These are phyloP conservation scores for Pseudoips prasinana DNA, from an alignment of 2,888 invertebrate genomes.

Conservation along the genomic window DNA sequence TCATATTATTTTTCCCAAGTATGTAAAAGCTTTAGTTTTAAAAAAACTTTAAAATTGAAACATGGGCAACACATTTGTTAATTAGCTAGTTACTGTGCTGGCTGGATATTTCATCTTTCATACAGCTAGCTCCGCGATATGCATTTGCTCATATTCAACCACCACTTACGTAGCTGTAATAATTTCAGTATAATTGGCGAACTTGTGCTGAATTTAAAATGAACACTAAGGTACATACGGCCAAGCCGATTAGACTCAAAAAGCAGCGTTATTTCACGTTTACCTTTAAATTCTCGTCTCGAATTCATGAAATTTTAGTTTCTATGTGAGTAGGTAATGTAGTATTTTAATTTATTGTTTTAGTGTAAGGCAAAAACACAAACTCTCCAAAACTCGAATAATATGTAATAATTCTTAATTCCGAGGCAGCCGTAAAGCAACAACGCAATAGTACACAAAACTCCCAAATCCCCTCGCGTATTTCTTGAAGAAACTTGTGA, in stretches of 20 bases:
- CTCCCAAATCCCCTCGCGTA: slow-evolving; percentile 37
- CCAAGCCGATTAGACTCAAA: slow-evolving; percentile 12
- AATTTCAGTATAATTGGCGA: slow-evolving; percentile 32
- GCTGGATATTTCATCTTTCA: slow-evolving; percentile 24
- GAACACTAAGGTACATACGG: slow-evolving; percentile 22
- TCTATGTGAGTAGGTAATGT: too few species aligned
- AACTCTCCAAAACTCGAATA: neutral
- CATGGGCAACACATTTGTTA: slow-evolving; percentile 21
- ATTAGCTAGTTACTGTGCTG: slow-evolving; percentile 19
- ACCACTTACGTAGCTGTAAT: slow-evolving; percentile 20
- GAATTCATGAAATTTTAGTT: too few species aligned
- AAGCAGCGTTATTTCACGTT: slow-evolving; percentile 3
- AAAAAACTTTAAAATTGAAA: slow-evolving; percentile 4
- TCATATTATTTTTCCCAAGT: too few species aligned
- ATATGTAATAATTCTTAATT: slow-evolving; percentile 19
- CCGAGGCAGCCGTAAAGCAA: slow-evolving; percentile 15
- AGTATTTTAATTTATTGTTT: neutral
- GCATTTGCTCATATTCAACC: slow-evolving; percentile 19
- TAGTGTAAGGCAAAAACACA: neutral
- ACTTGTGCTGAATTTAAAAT: slow-evolving; percentile 39
- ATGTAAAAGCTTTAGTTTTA: too few species aligned
- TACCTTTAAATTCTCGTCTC: too few species aligned
- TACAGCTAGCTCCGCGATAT: slow-evolving; percentile 17
- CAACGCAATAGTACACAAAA: slow-evolving; percentile 6
- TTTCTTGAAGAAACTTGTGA: slow-evolving; percentile 46